Evolutionary conservation across 2,888 invertebrate species (phyloP).

Genomic region (Cryptophagus acutangulus): DNA sequence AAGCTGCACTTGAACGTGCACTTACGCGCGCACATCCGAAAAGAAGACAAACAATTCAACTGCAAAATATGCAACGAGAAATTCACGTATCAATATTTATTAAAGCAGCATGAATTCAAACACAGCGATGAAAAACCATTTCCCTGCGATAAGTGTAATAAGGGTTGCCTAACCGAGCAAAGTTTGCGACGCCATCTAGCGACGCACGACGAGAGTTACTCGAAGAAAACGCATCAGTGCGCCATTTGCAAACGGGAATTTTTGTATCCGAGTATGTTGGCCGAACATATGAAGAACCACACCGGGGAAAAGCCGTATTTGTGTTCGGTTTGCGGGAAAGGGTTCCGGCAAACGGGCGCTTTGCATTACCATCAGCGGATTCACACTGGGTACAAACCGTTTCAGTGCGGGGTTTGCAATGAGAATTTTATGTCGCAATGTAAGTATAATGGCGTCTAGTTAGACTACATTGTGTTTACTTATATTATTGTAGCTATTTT

Average conservation of each 20-base stretch:
- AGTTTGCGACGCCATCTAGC: constrained; percentile 41
- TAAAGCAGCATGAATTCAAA: constrained; percentile 40
- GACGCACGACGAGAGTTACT: constrained; percentile 38
- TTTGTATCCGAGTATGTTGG: constrained; percentile 37
- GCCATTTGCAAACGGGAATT: constrained; percentile 38
- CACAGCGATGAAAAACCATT: constrained; percentile 40
- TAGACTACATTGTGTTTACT: not conserved
- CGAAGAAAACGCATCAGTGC: constrained; percentile 38
- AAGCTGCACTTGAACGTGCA: constrained; percentile 30
- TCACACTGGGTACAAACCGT: constrained; percentile 38
- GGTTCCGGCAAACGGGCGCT: constrained; percentile 42
- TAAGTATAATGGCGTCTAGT: constrained; percentile 15
- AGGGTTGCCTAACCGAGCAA: constrained; percentile 43
- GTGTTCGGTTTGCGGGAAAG: constrained; percentile 39
- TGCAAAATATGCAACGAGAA: constrained; percentile 34
- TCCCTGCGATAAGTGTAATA: constrained; percentile 38
- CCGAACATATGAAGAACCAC: constrained; percentile 44
- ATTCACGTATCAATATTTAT: constrained; percentile 36
- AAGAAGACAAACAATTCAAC: constrained; percentile 27
- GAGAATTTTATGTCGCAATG: constrained; percentile 33
- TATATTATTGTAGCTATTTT: constrained; percentile 26
- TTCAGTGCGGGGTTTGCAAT: constrained; percentile 30
- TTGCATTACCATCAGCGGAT: constrained; percentile 38
- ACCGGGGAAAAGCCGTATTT: constrained; percentile 43
- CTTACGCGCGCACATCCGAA: constrained; percentile 28